Evolutionary conservation across 2,797 vertebrate species (phyloP).

Genomic region (Onychomys arenicola): DNA sequence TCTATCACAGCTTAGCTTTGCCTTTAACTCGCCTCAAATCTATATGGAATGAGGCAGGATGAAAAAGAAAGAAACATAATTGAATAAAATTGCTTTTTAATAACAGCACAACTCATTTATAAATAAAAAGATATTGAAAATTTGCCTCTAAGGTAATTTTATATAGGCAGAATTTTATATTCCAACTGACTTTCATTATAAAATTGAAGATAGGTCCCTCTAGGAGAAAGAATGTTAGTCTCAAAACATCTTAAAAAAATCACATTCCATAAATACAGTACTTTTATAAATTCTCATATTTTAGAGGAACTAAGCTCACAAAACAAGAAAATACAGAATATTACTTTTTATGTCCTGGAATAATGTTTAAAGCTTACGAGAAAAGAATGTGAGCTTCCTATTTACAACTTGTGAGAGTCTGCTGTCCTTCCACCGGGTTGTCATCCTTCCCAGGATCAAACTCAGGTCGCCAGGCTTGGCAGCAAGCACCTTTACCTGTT

Average conservation of each 20-base stretch:
- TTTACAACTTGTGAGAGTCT: not conserved
- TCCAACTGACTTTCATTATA: constrained; percentile 69
- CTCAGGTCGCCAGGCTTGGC: not conserved
- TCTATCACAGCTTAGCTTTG: not conserved
- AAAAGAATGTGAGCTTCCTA: not conserved
- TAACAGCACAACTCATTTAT: constrained; percentile 71
- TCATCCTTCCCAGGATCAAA: not conserved
- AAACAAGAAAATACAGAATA: constrained; percentile 1
- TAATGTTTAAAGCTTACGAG: not conserved
- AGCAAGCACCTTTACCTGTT: not conserved
- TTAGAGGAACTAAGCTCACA: constrained; percentile 38
- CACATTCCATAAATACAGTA: constrained; percentile 44
- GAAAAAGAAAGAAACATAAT: constrained; percentile 53
- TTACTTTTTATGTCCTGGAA: not conserved
- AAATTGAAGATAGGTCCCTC: constrained; percentile 68
- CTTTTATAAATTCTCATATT: constrained; percentile 39
- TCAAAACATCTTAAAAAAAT: constrained; percentile 38
- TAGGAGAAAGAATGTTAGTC: constrained; percentile 60
- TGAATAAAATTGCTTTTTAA: constrained; percentile 71
- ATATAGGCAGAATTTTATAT: constrained; percentile 22
- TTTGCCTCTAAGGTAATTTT: constrained; percentile 70
- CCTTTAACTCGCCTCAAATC: not conserved
- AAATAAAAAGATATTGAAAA: constrained; percentile 73
- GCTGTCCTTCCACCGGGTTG: not conserved
- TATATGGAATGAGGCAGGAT: not conserved